Percentiles rank a stretch among this genome's conserved stretches.
Evolutionary conservation across 2,113 vertebrate species (phyloP).

Genomic region (Zeus faber): DNA sequence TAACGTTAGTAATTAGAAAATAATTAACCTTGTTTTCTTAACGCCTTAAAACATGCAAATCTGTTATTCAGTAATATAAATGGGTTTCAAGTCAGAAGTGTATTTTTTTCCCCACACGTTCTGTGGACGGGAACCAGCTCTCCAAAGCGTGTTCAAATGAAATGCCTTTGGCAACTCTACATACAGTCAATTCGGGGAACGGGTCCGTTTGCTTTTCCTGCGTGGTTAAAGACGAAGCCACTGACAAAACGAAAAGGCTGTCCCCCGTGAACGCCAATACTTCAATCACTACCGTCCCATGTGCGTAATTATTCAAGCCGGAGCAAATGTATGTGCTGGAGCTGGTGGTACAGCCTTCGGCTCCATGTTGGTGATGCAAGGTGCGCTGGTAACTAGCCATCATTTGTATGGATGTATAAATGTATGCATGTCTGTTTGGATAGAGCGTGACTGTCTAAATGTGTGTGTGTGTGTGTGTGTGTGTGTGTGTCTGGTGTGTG

Average conservation of each 20-base stretch:
- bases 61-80: not conserved
- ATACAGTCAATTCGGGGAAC: slow-evolving; percentile 37
- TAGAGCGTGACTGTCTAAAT: no score
- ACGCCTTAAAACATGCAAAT: not conserved
- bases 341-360: not conserved
- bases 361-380: not conserved
- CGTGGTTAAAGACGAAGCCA: slow-evolving; percentile 28
- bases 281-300: slow-evolving; percentile 35
- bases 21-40: not conserved
- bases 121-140: slow-evolving; percentile 28
- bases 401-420: not conserved
- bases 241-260: slow-evolving; percentile 40
- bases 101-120: slow-evolving; percentile 31
- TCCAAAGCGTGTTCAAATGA: slow-evolving; percentile 46
- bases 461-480: no score
- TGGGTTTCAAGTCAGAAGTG: no score
- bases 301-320: slow-evolving; percentile 13
- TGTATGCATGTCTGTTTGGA: not conserved
- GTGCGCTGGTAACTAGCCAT: not conserved
- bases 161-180: slow-evolving; percentile 40
- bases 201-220: slow-evolving; percentile 52
- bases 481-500: no score
- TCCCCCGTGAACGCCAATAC: slow-evolving; percentile 24
- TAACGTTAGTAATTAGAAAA: not conserved
- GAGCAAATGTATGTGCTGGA: not conserved